A percentile compares a stretch with the other conserved stretches of the same genome.
Conservation (phyloP, 2,113 vertebrate genomes). For the Echinops telfairi region DNA sequence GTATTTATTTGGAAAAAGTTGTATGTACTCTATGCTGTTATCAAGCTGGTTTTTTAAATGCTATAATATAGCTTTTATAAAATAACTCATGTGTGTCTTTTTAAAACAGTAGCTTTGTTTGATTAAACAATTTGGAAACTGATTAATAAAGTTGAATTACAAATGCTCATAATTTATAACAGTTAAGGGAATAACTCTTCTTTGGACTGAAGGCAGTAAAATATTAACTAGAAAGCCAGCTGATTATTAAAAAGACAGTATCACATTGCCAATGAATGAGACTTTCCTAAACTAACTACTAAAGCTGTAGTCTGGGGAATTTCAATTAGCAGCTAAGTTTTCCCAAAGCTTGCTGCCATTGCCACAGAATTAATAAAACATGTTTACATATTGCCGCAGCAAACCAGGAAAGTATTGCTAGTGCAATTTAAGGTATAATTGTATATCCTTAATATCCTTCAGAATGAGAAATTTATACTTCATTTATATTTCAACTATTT, state of each 20-base stretch:
- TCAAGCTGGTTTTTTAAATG: slow-evolving; percentile 12
- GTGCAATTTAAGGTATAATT: not conserved
- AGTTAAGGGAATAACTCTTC: slow-evolving; percentile 47
- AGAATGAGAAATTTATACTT: slow-evolving; percentile 36
- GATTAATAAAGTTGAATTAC: slow-evolving; percentile 10
- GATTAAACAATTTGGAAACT: slow-evolving; percentile 42
- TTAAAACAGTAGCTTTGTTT: slow-evolving; percentile 36
- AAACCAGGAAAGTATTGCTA: slow-evolving; percentile 10
- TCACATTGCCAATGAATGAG: slow-evolving; percentile 17
- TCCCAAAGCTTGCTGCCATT: slow-evolving; percentile 49
- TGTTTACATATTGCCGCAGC: slow-evolving; percentile 29
- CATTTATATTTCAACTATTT: slow-evolving; percentile 47
- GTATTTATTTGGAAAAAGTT: not conserved
- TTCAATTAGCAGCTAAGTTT: slow-evolving; percentile 58
- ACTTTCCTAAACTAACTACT: slow-evolving; percentile 27
- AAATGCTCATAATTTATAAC: slow-evolving; percentile 38
- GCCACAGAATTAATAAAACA: slow-evolving; percentile 66
- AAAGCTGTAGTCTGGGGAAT: not conserved
- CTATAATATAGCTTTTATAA: not conserved
- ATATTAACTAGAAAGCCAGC: slow-evolving; percentile 61
- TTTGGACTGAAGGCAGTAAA: slow-evolving; percentile 41
- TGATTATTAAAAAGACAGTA: slow-evolving; percentile 57
- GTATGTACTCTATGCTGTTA: not conserved
- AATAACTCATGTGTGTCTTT: slow-evolving; percentile 28
- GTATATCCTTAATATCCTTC: slow-evolving; percentile 3